Evolutionary conservation across 2,888 invertebrate species (phyloP).

Genomic region (Pyrgus malvae): DNA sequence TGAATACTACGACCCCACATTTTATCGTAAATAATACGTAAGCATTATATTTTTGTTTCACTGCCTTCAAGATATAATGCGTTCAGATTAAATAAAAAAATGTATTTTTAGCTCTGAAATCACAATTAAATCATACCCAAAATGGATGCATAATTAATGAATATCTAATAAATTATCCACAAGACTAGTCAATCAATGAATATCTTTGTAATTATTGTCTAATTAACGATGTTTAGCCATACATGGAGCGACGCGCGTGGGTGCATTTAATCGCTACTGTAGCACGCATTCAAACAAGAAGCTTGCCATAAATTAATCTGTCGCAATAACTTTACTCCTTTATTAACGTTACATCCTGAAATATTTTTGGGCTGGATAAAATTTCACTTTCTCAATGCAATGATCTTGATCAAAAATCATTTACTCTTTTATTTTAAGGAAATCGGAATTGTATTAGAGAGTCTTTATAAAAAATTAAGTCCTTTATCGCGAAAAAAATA

Average conservation of each 20-base stretch:
- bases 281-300: slow-evolving; percentile 20
- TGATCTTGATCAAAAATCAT: no score
- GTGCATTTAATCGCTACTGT: slow-evolving; percentile 4
- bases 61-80: no score
- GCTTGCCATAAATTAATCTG: slow-evolving; percentile 25
- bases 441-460: not conserved
- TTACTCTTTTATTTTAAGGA: not conserved
- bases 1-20: no score
- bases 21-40: no score
- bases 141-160: not conserved
- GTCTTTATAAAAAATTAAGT: not conserved
- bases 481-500: not conserved
- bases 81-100: no score
- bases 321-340: not conserved
- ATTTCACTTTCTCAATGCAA: no score
- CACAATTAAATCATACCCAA: no score
- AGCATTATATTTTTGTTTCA: no score
- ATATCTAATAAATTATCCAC: not conserved
- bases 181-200: not conserved
- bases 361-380: no score
- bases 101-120: no score
- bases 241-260: slow-evolving; percentile 4
- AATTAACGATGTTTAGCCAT: not conserved
- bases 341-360: not conserved
- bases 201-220: not conserved